Evolutionary conservation across 2,113 vertebrate genomes (phyloP).

Genomic region (Macroglossus sobrinus): DNA sequence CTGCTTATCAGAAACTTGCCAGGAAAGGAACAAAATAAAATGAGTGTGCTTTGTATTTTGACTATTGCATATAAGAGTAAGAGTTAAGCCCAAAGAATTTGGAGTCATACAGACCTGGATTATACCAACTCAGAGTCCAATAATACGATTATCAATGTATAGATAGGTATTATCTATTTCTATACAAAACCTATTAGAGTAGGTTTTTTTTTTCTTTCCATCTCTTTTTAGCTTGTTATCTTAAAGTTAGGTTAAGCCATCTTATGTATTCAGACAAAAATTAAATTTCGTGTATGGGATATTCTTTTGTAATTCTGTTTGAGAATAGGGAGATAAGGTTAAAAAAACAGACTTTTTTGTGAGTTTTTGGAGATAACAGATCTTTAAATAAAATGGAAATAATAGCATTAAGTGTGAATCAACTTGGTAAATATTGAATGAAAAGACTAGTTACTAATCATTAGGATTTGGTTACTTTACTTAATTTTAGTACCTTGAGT

Average conservation of each 20-base stretch:
- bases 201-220: background rate
- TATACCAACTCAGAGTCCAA: background rate
- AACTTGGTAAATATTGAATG: slow-evolving; percentile 57
- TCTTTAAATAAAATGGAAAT: slow-evolving; percentile 69
- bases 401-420: slow-evolving; percentile 51
- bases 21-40: background rate
- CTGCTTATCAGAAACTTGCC: background rate
- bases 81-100: background rate
- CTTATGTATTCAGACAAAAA: slow-evolving; percentile 52
- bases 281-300: slow-evolving; percentile 29
- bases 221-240: slow-evolving; percentile 4
- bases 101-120: background rate
- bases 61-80: background rate
- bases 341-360: slow-evolving; percentile 17
- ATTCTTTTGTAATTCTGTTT: slow-evolving; percentile 50
- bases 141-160: background rate
- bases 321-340: slow-evolving; percentile 16
- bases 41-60: background rate
- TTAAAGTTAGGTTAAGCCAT: slow-evolving; percentile 35
- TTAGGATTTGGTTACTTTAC: slow-evolving; percentile 61
- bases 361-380: slow-evolving; percentile 47
- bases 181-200: background rate
- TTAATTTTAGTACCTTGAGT: slow-evolving; percentile 72
- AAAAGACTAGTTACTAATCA: slow-evolving; percentile 61
- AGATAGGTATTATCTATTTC: background rate